phyloP scores from a whole-genome alignment of 1,140 invertebrate species.

The Uloborus diversus region DNA sequence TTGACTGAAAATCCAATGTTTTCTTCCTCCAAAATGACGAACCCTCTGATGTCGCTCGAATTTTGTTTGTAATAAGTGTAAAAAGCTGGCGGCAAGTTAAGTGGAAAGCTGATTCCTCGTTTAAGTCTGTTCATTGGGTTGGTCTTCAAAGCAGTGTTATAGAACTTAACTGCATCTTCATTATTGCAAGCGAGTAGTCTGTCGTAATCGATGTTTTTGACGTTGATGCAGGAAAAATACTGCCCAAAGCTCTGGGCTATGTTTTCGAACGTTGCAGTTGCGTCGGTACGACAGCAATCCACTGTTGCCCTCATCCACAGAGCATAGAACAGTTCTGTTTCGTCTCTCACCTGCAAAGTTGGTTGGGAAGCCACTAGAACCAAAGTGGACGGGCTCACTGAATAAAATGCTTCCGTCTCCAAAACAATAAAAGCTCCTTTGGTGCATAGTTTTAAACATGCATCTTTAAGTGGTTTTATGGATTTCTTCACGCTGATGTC shows the following conservation, averaged over 20 bases:
- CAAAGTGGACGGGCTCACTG: not conserved
- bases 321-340: not conserved
- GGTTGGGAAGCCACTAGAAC: not conserved
- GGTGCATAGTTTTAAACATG: not conserved
- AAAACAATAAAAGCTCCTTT: slow-evolving; percentile 2
- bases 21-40: not conserved
- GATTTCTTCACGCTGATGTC: not conserved
- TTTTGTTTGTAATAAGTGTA: not conserved
- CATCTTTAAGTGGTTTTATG: not conserved
- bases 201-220: not conserved
- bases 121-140: not conserved
- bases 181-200: not conserved
- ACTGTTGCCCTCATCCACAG: slow-evolving; percentile 17
- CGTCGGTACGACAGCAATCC: not conserved
- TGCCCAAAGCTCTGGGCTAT: not conserved
- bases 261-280: not conserved
- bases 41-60: not conserved
- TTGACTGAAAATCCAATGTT: not conserved
- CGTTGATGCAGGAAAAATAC: not conserved
- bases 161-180: not conserved
- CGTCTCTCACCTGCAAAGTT: not conserved
- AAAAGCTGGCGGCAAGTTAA: not conserved
- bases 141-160: not conserved
- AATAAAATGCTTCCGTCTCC: not conserved
- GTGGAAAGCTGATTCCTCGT: not conserved